phyloP scores from a whole-genome alignment of 2,113 vertebrate genomes.

The Papio anubis region DNA sequence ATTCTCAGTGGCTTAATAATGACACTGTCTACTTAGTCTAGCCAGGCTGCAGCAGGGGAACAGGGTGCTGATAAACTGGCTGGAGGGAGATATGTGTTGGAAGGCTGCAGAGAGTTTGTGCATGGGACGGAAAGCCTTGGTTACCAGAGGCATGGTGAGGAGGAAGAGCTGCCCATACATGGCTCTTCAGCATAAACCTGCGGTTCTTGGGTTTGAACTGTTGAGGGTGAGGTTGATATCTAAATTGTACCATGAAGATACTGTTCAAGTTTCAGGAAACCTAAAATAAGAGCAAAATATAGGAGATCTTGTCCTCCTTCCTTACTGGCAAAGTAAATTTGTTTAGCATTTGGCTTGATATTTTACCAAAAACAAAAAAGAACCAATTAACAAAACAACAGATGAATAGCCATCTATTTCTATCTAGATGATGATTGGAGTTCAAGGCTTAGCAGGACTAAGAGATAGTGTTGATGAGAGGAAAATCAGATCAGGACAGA shows the following conservation, averaged over 20 bases:
- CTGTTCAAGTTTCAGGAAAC: background rate
- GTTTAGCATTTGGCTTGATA: background rate
- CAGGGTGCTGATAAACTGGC: slow-evolving; percentile 19
- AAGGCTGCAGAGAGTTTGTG: background rate
- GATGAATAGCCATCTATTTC: background rate
- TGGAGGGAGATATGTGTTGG: background rate
- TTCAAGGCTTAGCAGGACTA: background rate
- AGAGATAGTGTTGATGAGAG: background rate
- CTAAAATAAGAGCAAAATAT: background rate
- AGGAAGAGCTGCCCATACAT: background rate
- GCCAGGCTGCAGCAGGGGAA: background rate
- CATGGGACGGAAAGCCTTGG: background rate
- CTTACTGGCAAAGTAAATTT: background rate
- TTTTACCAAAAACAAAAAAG: background rate
- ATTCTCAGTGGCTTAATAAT: slow-evolving; percentile 44
- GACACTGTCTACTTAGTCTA: slow-evolving; percentile 32
- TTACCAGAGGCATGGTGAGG: background rate
- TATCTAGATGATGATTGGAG: background rate
- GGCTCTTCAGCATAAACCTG: background rate
- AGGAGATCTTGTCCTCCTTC: background rate
- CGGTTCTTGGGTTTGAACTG: background rate
- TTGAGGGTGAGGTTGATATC: background rate
- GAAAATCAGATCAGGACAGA: background rate
- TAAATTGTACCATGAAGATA: background rate
- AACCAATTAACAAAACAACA: background rate